Evolutionary conservation across 2,113 vertebrate genomes (phyloP).

Genomic region (Lophura nycthemera): DNA sequence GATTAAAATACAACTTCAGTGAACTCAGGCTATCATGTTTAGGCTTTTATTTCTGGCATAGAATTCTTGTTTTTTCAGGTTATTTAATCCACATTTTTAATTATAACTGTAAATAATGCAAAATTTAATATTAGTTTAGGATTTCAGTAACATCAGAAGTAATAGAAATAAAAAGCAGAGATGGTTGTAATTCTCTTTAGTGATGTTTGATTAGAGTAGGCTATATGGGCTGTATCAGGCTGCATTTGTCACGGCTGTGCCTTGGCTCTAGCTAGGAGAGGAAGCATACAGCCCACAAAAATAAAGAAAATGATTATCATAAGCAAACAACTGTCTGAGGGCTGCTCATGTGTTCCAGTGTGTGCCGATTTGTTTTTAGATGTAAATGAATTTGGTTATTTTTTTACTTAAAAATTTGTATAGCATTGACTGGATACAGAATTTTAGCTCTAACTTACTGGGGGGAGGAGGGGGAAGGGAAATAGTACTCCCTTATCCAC

Average conservation of each 20-base stretch:
- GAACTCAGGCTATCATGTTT: neutral
- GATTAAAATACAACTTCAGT: neutral
- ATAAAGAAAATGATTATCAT: constrained; percentile 36
- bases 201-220: neutral
- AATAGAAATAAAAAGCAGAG: neutral
- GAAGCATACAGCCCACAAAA: neutral
- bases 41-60: neutral
- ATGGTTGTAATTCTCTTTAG: neutral
- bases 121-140: neutral
- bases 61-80: neutral
- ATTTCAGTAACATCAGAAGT: constrained; percentile 4
- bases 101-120: neutral
- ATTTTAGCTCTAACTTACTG: neutral
- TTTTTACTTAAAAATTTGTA: neutral
- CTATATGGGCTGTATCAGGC: neutral
- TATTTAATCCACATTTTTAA: neutral
- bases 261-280: neutral
- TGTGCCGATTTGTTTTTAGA: neutral
- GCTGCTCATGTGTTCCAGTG: neutral
- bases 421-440: neutral
- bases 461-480: no score
- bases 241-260: neutral
- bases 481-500: neutral
- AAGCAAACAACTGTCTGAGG: constrained; percentile 1
- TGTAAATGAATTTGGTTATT: neutral